A percentile compares a stretch with the other conserved stretches of the same genome.
Evolutionary conservation across 2,888 invertebrate genomes (phyloP).

Genomic region (Calliopum simillimum): DNA sequence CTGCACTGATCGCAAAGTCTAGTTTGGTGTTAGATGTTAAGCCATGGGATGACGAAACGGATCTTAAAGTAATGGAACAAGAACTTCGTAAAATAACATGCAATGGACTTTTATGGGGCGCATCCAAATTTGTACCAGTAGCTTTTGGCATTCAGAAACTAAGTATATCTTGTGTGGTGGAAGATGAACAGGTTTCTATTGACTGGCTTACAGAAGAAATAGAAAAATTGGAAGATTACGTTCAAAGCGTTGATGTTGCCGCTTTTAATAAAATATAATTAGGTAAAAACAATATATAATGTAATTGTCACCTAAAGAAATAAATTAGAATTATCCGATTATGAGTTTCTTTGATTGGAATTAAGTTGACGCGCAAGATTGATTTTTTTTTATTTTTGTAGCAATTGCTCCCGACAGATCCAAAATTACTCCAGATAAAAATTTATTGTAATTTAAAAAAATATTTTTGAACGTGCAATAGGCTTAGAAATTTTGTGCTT

Average conservation of each 20-base stretch:
- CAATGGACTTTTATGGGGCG: slow-evolving; percentile 96
- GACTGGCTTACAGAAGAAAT: slow-evolving; percentile 90
- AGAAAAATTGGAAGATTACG: slow-evolving; percentile 84
- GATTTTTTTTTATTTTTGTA: too few relatives aligned
- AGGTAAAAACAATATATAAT: not conserved
- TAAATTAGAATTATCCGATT: not conserved
- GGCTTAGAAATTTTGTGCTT: too few relatives aligned
- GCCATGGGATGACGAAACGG: slow-evolving; percentile 91
- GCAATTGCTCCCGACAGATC: too few relatives aligned
- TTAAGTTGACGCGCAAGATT: too few relatives aligned
- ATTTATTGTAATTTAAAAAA: too few relatives aligned
- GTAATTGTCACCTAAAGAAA: not conserved
- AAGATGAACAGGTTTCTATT: slow-evolving; percentile 94
- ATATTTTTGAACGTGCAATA: too few relatives aligned
- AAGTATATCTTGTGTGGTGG: slow-evolving; percentile 91
- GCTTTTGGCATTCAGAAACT: slow-evolving; percentile 94
- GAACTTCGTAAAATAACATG: slow-evolving; percentile 80
- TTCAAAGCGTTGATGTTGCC: slow-evolving; percentile 93
- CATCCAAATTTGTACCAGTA: slow-evolving; percentile 89
- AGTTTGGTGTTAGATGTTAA: slow-evolving; percentile 95
- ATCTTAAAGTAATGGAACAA: slow-evolving; percentile 87
- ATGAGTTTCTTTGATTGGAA: too few relatives aligned
- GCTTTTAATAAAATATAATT: slow-evolving; percentile 92
- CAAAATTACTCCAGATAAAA: too few relatives aligned
- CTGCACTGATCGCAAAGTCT: slow-evolving; percentile 91